Base-by-base conservation (phyloP, 1,140 invertebrate genomes). In the Neodiprion pinetum region DNA sequence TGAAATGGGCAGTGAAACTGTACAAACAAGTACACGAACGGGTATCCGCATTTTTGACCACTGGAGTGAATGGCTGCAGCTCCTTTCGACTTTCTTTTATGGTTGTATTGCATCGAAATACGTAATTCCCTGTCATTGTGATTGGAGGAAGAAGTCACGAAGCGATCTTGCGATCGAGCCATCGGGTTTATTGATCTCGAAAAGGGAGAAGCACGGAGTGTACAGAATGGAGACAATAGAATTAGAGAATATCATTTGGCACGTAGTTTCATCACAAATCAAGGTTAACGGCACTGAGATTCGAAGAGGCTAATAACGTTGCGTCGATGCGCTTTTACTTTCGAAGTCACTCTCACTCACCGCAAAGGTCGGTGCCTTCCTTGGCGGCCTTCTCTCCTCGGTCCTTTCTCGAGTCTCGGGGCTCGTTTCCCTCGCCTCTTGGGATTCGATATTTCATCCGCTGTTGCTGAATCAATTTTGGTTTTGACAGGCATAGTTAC, bases 281-380 rank as follows among this genome's bases (percentile, higher is more conserved):
- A 21, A 69, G 40, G 17, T 69, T 47, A 69, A 47, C 67, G 67
- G 67, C 67, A 69, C 11, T 69, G 14, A 21, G 17, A 23, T 21
- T 47, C 14, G 67, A 69, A 21, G 67, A 69, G 67, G 21, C 21
- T 69, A 23, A 69, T 69, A 69, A 69, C 40, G 53, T 61, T 61
- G 53, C 53, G 17, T 23, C 67, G 40, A 69, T 47, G 67, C 72
- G 76, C 67, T 77, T 48, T 79, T 71, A 68, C 80, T 82, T 81
- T 82, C 79, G 76, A 80, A 79, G 78, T 80, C 74, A 77, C 80
- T 80, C 80, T 81, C 81, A 74, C 78, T 78, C 17, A 50, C 65
- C 67, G 49, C 14, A 69, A 21, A 69, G 68, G 17, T 14, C 71
- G 53, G 75, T n/a, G 72, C 78, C 71, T 81, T 76, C 78, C 71